Conservation (phyloP, 2,888 invertebrate species). For the Synergus itoensis region DNA sequence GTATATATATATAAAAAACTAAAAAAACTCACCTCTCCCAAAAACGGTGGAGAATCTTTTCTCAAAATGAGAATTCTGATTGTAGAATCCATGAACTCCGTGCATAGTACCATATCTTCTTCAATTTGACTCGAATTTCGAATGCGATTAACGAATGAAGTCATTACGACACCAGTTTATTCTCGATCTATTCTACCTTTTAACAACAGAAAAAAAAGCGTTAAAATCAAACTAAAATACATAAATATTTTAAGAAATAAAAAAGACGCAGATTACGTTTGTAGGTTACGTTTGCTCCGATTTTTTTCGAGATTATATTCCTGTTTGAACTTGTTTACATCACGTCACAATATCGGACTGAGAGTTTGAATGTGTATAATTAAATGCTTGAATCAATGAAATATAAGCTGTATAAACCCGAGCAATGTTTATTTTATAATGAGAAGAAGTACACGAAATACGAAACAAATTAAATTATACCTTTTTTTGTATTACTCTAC, state of each 20-base stretch:
- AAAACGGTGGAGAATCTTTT: slow-evolving; percentile 48
- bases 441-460: neutral
- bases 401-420: neutral
- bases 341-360: neutral
- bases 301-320: neutral
- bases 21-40: slow-evolving; percentile 57
- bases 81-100: slow-evolving; percentile 55
- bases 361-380: neutral
- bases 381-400: neutral
- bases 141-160: neutral
- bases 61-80: slow-evolving; percentile 55
- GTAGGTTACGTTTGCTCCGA: neutral
- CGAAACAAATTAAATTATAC: neutral
- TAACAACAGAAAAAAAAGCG: neutral
- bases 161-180: neutral
- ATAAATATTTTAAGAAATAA: neutral
- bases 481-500: slow-evolving; percentile 31
- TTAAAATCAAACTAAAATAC: neutral
- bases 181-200: neutral
- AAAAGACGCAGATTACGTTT: neutral
- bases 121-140: neutral
- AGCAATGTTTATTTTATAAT: no score
- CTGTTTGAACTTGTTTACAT: neutral
- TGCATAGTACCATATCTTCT: slow-evolving; percentile 43
- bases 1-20: neutral